Base-by-base conservation (phyloP, 92 coral and sea anemone genomes). In the Palythoa caribaeorum region DNA sequence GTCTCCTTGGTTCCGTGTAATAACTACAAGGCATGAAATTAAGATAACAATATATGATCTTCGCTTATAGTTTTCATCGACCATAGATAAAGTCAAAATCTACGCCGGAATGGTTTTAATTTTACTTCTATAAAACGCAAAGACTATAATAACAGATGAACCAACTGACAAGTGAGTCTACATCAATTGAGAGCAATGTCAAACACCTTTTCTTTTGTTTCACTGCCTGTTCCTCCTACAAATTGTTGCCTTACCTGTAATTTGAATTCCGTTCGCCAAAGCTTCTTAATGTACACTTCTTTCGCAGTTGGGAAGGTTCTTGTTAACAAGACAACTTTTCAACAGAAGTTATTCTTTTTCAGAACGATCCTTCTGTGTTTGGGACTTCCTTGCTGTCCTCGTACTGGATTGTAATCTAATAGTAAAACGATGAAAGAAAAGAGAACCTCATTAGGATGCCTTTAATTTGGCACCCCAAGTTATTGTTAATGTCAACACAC, bases 401-500 rank as follows among this genome's bases (percentile, higher is more conserved):
- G 28, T 28, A 3, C 70, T 63, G n/a, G 35, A 5, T 63, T 21
- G 70, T 63, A 63, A 63, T 8, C 70, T 63, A 63, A 63, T 63
- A 63, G 35, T 7, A 63, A 63, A 21, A 63, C 21, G 70, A 3
- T 17, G 9, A 63, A 2, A 9, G 35, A n/a, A 63, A 63, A 63
- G 10, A 63, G 35, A 63, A 63, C 36, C n/a, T 63, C 36, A 63
- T 63, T 63, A 63, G 0, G 28, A 28, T 63, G 70, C 28, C 70
- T 63, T 63, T n/a, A n/a, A n/a, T 62, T 63, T 63, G 70, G 70
- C 70, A 63, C 70, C 1, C 70, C 70, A 7, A 63, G 21, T 63
- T 63, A 63, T 63, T 63, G 20, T 19, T 63, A 63, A 63, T 63
- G 70, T 63, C 70, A 63, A 63, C 70, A 63, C 70, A 8, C n/a